Conservation (phyloP, 2,888 invertebrate species). For the Adela reaumurella region DNA sequence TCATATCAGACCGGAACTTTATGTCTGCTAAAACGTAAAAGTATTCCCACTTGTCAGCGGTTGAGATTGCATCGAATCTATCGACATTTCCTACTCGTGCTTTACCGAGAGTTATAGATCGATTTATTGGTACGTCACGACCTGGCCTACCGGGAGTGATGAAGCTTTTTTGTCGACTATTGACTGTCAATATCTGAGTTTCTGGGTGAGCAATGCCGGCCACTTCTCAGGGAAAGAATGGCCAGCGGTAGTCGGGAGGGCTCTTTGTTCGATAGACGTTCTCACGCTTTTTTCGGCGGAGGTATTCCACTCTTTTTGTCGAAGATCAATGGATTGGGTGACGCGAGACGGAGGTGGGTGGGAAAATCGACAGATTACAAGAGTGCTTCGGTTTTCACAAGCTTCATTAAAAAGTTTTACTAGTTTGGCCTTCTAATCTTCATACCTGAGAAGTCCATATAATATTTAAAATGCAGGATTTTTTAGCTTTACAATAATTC, state of each 20-base stretch:
- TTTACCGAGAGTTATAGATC: not conserved
- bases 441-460: too few species aligned
- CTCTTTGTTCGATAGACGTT: not conserved
- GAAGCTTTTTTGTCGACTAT: not conserved
- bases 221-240: not conserved
- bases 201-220: not conserved
- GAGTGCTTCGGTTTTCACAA: too few species aligned
- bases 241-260: not conserved
- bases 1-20: too few species aligned
- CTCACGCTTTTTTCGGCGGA: not conserved
- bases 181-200: not conserved
- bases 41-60: too few species aligned
- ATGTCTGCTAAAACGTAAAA: too few species aligned
- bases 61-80: too few species aligned
- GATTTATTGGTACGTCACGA: not conserved
- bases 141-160: not conserved
- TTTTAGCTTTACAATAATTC: too few species aligned
- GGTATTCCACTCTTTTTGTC: not conserved
- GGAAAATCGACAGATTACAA: too few species aligned
- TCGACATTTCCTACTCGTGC: too few species aligned
- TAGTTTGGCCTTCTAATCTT: too few species aligned
- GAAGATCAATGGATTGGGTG: not conserved
- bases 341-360: not conserved
- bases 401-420: too few species aligned
- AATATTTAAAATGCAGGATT: too few species aligned